Evolutionary conservation across 1,140 invertebrate species (phyloP).

Genomic region (Pomphorhynchus laevis): DNA sequence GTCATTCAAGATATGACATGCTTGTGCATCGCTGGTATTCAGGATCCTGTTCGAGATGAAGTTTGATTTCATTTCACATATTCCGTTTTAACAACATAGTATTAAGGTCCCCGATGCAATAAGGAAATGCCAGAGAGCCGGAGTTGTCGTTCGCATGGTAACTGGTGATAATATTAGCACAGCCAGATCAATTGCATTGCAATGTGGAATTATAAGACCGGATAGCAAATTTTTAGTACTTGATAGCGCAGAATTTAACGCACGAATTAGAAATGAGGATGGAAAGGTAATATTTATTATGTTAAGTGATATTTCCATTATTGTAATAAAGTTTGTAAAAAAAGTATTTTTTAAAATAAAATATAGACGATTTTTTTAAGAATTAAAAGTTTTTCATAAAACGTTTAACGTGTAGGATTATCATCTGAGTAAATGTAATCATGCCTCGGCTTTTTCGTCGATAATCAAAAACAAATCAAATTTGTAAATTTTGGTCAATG

Average conservation of each 20-base stretch:
- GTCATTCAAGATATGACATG: slow-evolving; percentile 15
- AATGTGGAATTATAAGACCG: slow-evolving; percentile 13
- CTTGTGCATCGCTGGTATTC: slow-evolving; percentile 16
- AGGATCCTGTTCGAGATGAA: slow-evolving; percentile 14
- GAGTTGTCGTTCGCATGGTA: slow-evolving; percentile 18
- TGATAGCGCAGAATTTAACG: slow-evolving; percentile 10
- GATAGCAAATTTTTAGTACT: slow-evolving; percentile 8
- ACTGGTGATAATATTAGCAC: slow-evolving; percentile 18
- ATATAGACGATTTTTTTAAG: too few relatives aligned
- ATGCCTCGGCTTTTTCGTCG: too few relatives aligned
- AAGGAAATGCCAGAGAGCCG: slow-evolving; percentile 16
- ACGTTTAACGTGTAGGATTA: too few relatives aligned
- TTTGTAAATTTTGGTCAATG: too few relatives aligned
- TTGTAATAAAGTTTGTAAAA: too few relatives aligned
- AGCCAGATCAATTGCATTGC: slow-evolving; percentile 16
- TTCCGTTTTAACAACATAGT: too few relatives aligned
- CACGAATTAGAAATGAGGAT: slow-evolving; percentile 5
- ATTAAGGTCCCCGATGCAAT: slow-evolving; percentile 16
- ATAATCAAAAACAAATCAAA: too few relatives aligned
- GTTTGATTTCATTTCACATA: too few relatives aligned
- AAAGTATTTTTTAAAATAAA: too few relatives aligned
- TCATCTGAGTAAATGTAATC: too few relatives aligned
- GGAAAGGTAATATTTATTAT: slow-evolving; percentile 4
- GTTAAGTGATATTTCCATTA: too few relatives aligned
- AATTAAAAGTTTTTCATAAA: too few relatives aligned